Evolutionary conservation across 1,140 invertebrate genomes (phyloP).

Genomic region (Zaprionus gabonicus): DNA sequence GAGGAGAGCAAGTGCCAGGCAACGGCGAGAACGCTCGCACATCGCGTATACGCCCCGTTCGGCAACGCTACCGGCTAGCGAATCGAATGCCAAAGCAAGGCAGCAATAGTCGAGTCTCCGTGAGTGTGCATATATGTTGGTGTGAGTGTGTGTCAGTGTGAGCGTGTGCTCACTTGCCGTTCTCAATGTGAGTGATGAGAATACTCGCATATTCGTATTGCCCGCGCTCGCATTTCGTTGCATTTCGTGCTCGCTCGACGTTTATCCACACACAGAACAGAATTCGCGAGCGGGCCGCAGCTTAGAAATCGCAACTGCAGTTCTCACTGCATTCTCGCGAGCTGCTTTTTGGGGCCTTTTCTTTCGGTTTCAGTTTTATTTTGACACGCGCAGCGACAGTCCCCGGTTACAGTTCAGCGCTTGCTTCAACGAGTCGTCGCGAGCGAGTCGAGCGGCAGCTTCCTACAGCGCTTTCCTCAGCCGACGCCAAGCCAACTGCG

Average conservation of each 20-base stretch:
- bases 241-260: slow-evolving; percentile 50
- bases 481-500: background rate
- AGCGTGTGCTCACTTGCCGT: slow-evolving; percentile 20
- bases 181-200: slow-evolving; percentile 36
- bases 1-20: slow-evolving; percentile 48
- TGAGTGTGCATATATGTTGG: slow-evolving; percentile 22
- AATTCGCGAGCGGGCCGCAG: slow-evolving; percentile 51
- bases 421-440: slow-evolving; percentile 11
- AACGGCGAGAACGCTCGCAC: slow-evolving; percentile 63
- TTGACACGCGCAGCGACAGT: slow-evolving; percentile 69
- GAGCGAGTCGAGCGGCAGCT: slow-evolving; percentile 4
- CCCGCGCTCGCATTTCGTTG: slow-evolving; percentile 55
- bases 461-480: background rate
- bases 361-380: slow-evolving; percentile 68
- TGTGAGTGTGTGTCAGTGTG: slow-evolving; percentile 26
- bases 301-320: slow-evolving; percentile 71
- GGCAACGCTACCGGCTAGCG: slow-evolving; percentile 47
- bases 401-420: slow-evolving; percentile 12
- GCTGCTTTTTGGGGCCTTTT: slow-evolving; percentile 51
- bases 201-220: slow-evolving; percentile 10
- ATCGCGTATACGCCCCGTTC: slow-evolving; percentile 75
- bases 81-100: slow-evolving; percentile 37
- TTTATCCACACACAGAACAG: slow-evolving; percentile 53
- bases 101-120: slow-evolving; percentile 29
- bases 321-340: slow-evolving; percentile 38